These are phyloP conservation scores for Stomatorhinus ivindoensis DNA, from an alignment of 2,113 vertebrate genomes.

Conservation along the genomic window DNA sequence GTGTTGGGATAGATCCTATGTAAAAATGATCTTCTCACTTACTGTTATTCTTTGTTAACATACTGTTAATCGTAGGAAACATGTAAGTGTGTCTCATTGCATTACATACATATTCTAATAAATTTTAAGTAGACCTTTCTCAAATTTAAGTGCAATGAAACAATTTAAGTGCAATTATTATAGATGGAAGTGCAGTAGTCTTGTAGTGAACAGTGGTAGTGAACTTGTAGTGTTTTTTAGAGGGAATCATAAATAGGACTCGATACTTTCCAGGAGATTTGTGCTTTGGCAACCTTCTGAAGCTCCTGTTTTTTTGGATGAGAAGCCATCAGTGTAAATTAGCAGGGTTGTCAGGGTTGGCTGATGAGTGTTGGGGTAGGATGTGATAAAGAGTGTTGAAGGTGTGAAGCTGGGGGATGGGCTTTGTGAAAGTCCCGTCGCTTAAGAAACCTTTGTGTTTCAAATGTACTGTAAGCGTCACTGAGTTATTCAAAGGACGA, in stretches of 20 bases:
- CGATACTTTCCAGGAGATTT: not conserved
- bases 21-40: not conserved
- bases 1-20: not conserved
- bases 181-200: not conserved
- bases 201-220: not conserved
- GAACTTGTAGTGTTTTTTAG: not conserved
- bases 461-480: not conserved
- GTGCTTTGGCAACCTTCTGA: not conserved
- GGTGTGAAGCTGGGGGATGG: not conserved
- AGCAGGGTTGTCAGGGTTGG: slow-evolving; percentile 79
- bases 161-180: not conserved
- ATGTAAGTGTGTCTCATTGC: not conserved
- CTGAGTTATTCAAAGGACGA: not conserved
- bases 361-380: slow-evolving; percentile 32
- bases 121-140: not conserved
- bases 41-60: not conserved
- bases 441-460: not conserved
- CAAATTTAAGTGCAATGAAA: not conserved
- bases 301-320: not conserved
- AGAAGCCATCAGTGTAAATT: slow-evolving; percentile 28
- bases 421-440: not conserved
- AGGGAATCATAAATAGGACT: not conserved
- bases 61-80: not conserved
- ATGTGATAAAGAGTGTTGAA: not conserved
- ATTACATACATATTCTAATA: not conserved